Evolutionary conservation across 2,113 vertebrate species (phyloP), one percentile per base, ranked within the genome.

Genomic region (Benitochromis conjunctus): DNA sequence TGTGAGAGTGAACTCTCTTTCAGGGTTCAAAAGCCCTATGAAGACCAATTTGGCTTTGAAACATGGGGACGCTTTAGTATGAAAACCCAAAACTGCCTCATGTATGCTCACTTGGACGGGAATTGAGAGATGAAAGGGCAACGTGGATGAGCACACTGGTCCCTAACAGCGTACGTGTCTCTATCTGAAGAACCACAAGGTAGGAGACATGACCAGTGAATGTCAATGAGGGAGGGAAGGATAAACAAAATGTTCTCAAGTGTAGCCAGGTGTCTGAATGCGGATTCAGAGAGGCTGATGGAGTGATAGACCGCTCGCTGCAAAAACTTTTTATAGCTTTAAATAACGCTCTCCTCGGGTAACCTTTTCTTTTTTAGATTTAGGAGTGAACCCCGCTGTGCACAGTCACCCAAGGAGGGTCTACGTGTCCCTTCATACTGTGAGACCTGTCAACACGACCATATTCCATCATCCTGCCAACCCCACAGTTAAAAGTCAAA

Each of bases 21-120:
- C 77, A 82, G 88, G 80, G 80, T 92, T 94, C 89, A 94, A 93
- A 95, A 81, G 80, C 86, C 24, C 77, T 90, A 81, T 94, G 92
- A 95, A 92, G 89, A 83, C 86, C 76, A 90, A 91, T 94, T 91
- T 88, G 69, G 88, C 92, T 95, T 94, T 94, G 92, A 91, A 91
- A 92, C 80, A 90, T 55, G 62, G 86, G 79, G 81, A 55, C 19
- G 53, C 87, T 93, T 93, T 81, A 83, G 86, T 91, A 82, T 82
- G 81, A 87, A 91, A 92, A 91, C 69, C 91, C 78, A 56, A 87
- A 89, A 89, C 78, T 36, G 88, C 80, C 82, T 92, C 79, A 62
- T 83, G 88, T 79, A 29, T 55, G 85, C 87, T 86, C 54, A 41
- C 57, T 82, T 48, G 80, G 87, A 83, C 29, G 56, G 81, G 86